Percentiles rank a stretch among this genome's conserved stretches.
phyloP scores from a whole-genome alignment of 2,113 vertebrate genomes.

The Hypocryptadius cinnamomeus region DNA sequence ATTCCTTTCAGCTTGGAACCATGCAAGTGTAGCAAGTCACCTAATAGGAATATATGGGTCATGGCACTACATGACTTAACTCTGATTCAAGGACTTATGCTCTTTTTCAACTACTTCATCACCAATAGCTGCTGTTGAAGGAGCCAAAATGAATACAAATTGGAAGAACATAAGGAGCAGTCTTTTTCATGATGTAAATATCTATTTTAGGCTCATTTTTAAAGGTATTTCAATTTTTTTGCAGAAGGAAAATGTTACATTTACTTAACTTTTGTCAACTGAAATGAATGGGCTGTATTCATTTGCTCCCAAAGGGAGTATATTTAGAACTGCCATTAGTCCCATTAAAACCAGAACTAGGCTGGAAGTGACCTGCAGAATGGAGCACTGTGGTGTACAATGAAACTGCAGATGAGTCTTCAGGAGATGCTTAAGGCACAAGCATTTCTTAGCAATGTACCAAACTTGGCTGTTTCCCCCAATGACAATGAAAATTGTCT shows the following conservation, averaged over 20 bases:
- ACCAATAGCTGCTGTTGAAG: background rate
- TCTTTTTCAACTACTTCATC: background rate
- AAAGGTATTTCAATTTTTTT: background rate
- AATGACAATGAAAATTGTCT: background rate
- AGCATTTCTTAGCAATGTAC: background rate
- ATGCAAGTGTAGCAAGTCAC: background rate
- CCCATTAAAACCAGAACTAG: background rate
- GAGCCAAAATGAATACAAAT: background rate
- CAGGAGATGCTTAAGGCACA: background rate
- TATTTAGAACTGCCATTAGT: background rate
- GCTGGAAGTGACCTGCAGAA: background rate
- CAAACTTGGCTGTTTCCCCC: background rate
- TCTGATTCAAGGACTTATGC: background rate
- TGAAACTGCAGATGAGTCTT: background rate
- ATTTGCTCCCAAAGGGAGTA: background rate
- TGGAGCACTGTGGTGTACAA: background rate
- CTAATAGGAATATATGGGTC: slow-evolving; percentile 8
- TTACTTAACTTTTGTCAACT: background rate
- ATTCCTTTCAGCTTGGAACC: background rate
- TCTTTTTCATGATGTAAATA: background rate
- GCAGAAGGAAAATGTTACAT: background rate
- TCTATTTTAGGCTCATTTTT: background rate
- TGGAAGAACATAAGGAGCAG: background rate
- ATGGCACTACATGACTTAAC: background rate
- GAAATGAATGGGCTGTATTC: background rate